Evolutionary conservation across 2,888 invertebrate genomes (phyloP), one percentile per base, ranked within the genome.

Genomic region (Augochlorella aurata): DNA sequence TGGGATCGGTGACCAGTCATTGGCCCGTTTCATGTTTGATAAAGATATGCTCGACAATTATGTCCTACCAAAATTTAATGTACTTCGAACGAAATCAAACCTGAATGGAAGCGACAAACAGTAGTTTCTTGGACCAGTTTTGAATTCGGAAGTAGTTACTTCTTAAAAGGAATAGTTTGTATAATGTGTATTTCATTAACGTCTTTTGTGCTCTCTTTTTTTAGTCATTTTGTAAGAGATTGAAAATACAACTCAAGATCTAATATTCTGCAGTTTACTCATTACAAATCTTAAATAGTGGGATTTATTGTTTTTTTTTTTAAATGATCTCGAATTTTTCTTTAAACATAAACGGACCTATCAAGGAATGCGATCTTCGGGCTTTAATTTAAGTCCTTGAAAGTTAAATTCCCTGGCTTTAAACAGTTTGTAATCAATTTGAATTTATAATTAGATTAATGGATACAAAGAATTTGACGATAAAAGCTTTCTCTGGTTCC

Each of bases 21-120:
- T 93, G 38, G 87, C 89, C 1, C 88, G 92, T 69, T 92, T 90
- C 70, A 77, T 92, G 8, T 93, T 93, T 52, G 92, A 92, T 76
- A 90, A 89, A 76, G 87, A 92, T 86, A 86, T 93, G 68, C 83
- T 92, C 0, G 88, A 91, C 9, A 85, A 87, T 84, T 84, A 90
- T 18, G 89, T 91, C 18, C 63, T 38, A 38, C 54, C 85, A 3
- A 70, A 89, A 61, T 92, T 89, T 71, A 91, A 91, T 67, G 80
- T 91, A 50, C 76, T 89, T 5, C 86, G 81, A 45, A 79, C 76
- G 18, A 85, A 83, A 54, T 50, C 12, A 10, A 21, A 16, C 8
- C 12, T 14, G n/a, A 78, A 18, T 12, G 21, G 65, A 29, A 18
- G 4, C 10, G 16, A 61, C 2, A 58, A 74, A 1, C 80, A 68